Evolutionary conservation across 2,113 vertebrate species (phyloP).

Genomic region (Thinocorus orbignyianus): DNA sequence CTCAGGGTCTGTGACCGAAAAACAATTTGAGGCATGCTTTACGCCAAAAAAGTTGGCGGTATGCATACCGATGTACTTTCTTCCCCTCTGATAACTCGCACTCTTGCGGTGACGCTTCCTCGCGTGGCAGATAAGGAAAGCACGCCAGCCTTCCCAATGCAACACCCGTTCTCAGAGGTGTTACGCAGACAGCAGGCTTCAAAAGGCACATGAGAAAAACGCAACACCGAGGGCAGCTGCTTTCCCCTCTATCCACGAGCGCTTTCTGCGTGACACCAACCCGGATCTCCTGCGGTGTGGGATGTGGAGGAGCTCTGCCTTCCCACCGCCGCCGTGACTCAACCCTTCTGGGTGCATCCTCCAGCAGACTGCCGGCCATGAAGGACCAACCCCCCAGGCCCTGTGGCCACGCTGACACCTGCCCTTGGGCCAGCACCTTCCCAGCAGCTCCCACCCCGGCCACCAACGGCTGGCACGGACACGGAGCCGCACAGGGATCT

Average conservation of each 20-base stretch:
- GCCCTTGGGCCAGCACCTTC: neutral
- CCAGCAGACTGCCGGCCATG: neutral
- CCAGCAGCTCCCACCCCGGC: neutral
- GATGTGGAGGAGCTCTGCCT: neutral
- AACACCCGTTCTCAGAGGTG: neutral
- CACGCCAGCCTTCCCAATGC: neutral
- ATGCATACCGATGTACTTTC: neutral
- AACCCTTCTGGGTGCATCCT: neutral
- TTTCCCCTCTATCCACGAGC: neutral
- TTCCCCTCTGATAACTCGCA: neutral
- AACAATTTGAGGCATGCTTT: neutral
- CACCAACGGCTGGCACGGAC: neutral
- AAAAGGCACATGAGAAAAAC: neutral
- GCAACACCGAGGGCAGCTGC: neutral
- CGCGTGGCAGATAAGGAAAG: neutral
- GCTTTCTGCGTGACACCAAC: neutral
- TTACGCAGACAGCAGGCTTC: neutral
- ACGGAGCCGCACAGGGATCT: neutral
- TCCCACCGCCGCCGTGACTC: slow-evolving; percentile 39
- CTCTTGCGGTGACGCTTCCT: neutral
- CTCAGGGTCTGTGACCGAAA: neutral
- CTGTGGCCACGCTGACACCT: neutral
- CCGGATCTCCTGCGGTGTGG: neutral
- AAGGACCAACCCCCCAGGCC: neutral
- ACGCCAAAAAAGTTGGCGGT: accelerated